These are phyloP conservation scores for Pseudoatta argentina DNA, from an alignment of 1,140 invertebrate genomes.

Conservation along the genomic window DNA sequence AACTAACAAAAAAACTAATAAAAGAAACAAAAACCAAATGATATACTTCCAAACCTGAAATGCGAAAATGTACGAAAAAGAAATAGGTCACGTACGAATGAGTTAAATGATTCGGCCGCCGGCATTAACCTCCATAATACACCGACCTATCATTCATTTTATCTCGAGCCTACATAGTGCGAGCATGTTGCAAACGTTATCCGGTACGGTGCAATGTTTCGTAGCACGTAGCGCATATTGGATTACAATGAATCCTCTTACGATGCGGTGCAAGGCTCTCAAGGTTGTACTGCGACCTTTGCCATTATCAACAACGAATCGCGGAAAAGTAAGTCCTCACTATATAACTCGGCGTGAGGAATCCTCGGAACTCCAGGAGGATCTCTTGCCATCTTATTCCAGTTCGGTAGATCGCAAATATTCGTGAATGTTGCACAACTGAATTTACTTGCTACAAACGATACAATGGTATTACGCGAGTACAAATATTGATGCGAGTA, in stretches of 20 bases:
- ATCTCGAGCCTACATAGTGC: constrained; percentile 64
- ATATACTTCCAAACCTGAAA: not conserved
- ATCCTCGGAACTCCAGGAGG: not conserved
- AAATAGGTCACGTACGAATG: not conserved
- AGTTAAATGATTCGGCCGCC: constrained; percentile 34
- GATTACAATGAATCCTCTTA: constrained; percentile 84
- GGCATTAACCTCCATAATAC: constrained; percentile 54
- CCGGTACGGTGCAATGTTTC: constrained; percentile 52
- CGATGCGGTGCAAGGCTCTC: constrained; percentile 64
- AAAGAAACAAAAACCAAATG: not conserved
- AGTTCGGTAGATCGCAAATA: not conserved
- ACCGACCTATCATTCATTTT: constrained; percentile 63
- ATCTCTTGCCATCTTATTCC: constrained; percentile 33
- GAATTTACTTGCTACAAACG: not conserved
- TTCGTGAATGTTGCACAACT: constrained; percentile 15
- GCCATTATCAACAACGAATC: constrained; percentile 67
- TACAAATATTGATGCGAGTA: not conserved
- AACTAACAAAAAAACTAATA: not conserved
- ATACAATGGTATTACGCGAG: not conserved
- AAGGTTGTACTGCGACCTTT: constrained; percentile 75
- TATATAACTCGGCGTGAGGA: constrained; percentile 19
- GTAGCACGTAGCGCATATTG: constrained; percentile 81
- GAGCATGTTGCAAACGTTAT: constrained; percentile 66
- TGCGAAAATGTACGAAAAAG: constrained; percentile 8
- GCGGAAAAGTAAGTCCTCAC: constrained; percentile 39